These are phyloP conservation scores for Mythimna lalbum DNA, from an alignment of 2,888 invertebrate genomes.

Conservation along the genomic window DNA sequence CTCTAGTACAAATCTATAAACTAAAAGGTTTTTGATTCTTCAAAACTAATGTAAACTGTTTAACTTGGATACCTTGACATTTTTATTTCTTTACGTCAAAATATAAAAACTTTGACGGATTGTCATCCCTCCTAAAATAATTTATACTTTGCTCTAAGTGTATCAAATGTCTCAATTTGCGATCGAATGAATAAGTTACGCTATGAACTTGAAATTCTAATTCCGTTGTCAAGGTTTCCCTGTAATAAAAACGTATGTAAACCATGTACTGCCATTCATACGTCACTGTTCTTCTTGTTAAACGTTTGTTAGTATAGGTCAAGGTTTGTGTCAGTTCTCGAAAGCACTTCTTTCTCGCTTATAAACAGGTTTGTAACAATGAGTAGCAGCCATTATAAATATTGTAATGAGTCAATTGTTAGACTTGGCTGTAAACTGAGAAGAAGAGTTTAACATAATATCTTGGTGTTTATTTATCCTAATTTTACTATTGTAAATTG, in stretches of 20 bases:
- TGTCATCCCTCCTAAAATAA: not conserved
- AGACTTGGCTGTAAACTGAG: constrained; percentile 34
- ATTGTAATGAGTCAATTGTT: constrained; percentile 71
- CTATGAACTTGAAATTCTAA: not conserved
- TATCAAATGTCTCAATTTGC: too few relatives aligned
- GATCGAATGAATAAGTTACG: not conserved
- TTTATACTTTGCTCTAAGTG: too few relatives aligned
- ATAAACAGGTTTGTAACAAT: constrained; percentile 79
- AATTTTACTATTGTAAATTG: not conserved
- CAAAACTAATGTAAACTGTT: not conserved
- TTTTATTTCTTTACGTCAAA: constrained; percentile 1
- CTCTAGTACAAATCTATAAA: not conserved
- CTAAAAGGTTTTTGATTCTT: too few relatives aligned
- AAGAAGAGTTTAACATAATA: constrained; percentile 12
- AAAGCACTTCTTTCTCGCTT: constrained; percentile 70
- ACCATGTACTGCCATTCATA: constrained; percentile 11
- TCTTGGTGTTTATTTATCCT: constrained; percentile 5
- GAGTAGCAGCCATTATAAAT: constrained; percentile 67
- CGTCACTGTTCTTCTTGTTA: constrained; percentile 46
- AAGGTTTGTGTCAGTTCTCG: constrained; percentile 78
- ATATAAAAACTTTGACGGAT: constrained; percentile 16
- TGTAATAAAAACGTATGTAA: constrained; percentile 8
- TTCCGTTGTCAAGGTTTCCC: not conserved
- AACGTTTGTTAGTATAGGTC: constrained; percentile 72
- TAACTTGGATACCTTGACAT: constrained; percentile 10